Percentiles rank a stretch among this genome's conserved stretches.
These are phyloP conservation scores for Vulpes ferrilata DNA, from an alignment of 2,113 vertebrate genomes.

Conservation along the genomic window DNA sequence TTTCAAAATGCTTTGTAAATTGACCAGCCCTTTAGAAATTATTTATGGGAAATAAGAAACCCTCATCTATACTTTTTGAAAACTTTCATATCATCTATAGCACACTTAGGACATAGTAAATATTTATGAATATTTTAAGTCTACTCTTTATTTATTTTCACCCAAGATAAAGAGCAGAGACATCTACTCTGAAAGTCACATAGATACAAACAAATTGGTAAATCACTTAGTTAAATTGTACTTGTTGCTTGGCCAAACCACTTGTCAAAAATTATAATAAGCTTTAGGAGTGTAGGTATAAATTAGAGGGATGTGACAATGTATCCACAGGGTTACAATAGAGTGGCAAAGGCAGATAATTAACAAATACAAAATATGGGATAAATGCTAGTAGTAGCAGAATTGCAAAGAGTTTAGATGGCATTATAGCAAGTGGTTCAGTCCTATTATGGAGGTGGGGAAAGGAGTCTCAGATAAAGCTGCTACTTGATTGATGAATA, in stretches of 20 bases:
- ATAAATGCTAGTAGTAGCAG: no score
- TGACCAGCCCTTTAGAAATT: not conserved
- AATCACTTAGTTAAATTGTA: not conserved
- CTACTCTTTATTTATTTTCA: not conserved
- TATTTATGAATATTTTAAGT: not conserved
- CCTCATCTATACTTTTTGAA: not conserved
- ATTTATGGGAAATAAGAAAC: conserved; percentile 1
- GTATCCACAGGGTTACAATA: not conserved
- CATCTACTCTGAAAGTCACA: not conserved
- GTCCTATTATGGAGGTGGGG: not conserved
- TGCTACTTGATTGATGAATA: not conserved
- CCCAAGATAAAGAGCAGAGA: not conserved
- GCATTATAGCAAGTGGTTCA: not conserved
- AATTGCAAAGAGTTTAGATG: not conserved
- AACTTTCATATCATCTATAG: not conserved
- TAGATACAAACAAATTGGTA: not conserved
- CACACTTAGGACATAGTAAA: not conserved
- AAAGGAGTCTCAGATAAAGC: not conserved
- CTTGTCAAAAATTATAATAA: not conserved
- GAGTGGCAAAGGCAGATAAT: not conserved
- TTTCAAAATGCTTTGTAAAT: conserved; percentile 8
- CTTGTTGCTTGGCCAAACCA: not conserved
- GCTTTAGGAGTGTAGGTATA: not conserved
- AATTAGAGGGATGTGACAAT: not conserved
- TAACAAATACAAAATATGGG: not conserved